These are phyloP conservation scores for Ditylenchus weischeri DNA, from an alignment of 2,888 invertebrate genomes.

Conservation along the genomic window DNA sequence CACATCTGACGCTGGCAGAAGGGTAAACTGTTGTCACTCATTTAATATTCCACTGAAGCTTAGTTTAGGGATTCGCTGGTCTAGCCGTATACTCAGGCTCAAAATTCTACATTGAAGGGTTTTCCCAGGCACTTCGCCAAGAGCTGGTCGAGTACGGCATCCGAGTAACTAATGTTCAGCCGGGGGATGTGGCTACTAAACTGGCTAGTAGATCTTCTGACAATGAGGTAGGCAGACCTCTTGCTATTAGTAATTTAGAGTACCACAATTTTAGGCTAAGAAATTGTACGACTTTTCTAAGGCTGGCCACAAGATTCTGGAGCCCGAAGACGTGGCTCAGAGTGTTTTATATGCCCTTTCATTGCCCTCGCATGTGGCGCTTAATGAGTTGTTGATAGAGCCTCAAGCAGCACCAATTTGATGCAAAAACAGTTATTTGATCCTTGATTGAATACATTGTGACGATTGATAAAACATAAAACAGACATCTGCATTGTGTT, in stretches of 20 bases:
- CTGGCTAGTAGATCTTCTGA: constrained; percentile 59
- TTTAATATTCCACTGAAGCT: neutral
- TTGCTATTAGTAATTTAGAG: neutral
- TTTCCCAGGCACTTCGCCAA: constrained; percentile 60
- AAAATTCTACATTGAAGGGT: constrained; percentile 62
- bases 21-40: constrained; percentile 24
- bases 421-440: neutral
- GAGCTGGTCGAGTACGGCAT: constrained; percentile 59
- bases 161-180: constrained; percentile 61
- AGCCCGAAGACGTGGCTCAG: constrained; percentile 59
- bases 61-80: constrained; percentile 56
- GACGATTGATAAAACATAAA: too few species aligned
- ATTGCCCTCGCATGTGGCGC: constrained; percentile 59
- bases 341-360: constrained; percentile 60
- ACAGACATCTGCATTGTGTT: too few species aligned
- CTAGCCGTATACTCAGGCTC: constrained; percentile 62
- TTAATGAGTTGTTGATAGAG: constrained; percentile 61
- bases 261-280: constrained; percentile 49
- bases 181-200: constrained; percentile 61
- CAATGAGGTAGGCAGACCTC: constrained; percentile 51
- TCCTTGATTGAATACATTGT: too few species aligned
- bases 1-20: constrained; percentile 61
- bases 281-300: constrained; percentile 57
- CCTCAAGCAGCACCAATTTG: constrained; percentile 54
- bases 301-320: constrained; percentile 54